Conservation (phyloP, 2,797 vertebrate genomes). For the Sebastes taczanowskii region DNA sequence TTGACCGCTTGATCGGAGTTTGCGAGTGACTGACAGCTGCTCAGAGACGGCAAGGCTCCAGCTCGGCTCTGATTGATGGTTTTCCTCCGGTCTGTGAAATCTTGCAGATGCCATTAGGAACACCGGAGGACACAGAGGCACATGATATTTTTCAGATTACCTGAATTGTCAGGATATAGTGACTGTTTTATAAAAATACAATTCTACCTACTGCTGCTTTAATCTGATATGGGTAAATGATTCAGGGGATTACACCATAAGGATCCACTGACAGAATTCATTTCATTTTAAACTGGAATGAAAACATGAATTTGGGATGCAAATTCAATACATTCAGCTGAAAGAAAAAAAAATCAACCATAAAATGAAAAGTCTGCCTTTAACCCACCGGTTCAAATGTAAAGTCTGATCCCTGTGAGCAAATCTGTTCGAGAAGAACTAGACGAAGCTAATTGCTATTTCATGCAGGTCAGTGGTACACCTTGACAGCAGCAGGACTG, state of each 20-base stretch:
- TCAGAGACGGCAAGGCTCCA: too few relatives aligned
- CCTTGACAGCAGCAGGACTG: slow-evolving; percentile 25
- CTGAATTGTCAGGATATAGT: too few relatives aligned
- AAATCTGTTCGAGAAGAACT: not conserved
- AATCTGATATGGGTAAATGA: not conserved
- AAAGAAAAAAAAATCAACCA: not conserved
- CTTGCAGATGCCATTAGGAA: too few relatives aligned
- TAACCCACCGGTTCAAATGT: not conserved
- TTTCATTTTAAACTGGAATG: not conserved
- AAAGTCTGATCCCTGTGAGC: not conserved
- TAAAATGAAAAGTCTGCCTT: not conserved
- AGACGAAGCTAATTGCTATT: slow-evolving; percentile 20
- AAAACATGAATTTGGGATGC: not conserved
- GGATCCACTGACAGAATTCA: not conserved
- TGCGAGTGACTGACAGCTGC: too few relatives aligned
- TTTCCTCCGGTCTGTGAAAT: too few relatives aligned
- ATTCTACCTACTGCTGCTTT: not conserved
- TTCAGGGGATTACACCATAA: not conserved
- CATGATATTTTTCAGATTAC: too few relatives aligned
- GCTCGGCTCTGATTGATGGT: too few relatives aligned
- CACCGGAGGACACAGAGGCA: too few relatives aligned
- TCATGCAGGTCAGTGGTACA: slow-evolving; percentile 26
- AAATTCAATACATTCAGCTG: not conserved
- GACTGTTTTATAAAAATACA: too few relatives aligned
- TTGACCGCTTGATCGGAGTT: too few relatives aligned